Evolutionary conservation across 2,797 vertebrate genomes (phyloP).

Genomic region (Muscicapa striata): DNA sequence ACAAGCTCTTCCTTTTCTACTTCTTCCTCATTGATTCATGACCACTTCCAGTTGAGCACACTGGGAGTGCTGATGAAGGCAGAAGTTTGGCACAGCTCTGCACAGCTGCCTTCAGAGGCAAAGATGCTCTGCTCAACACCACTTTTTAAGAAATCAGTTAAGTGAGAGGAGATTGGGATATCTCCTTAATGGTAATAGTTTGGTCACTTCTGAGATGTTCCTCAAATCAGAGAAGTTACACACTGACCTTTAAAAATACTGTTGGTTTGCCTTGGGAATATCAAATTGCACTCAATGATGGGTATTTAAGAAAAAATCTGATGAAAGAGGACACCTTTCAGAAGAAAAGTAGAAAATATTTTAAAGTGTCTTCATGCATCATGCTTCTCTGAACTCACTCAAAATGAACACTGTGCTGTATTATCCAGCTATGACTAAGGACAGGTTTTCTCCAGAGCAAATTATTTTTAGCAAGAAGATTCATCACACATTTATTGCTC

Average conservation of each 20-base stretch:
- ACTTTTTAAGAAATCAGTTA: neutral
- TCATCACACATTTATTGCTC: neutral
- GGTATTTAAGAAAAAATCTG: neutral
- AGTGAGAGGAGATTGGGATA: neutral
- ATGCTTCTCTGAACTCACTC: neutral
- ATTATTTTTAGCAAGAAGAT: neutral
- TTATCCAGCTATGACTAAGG: neutral
- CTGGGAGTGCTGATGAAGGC: neutral
- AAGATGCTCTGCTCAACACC: neutral
- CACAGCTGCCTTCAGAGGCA: neutral
- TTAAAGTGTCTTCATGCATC: neutral
- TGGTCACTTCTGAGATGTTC: neutral
- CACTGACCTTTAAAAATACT: neutral
- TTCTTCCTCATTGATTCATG: neutral
- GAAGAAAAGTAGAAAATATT: neutral
- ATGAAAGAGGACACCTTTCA: neutral
- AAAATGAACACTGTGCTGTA: neutral
- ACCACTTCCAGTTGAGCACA: neutral
- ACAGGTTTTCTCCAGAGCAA: neutral
- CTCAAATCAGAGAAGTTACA: neutral
- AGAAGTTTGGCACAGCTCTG: neutral
- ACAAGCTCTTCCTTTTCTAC: neutral
- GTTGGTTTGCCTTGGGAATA: neutral
- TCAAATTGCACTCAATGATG: neutral
- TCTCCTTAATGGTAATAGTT: neutral